phyloP scores from a whole-genome alignment of 1,140 invertebrate genomes.

The Pseudomyrmex pallidus region DNA sequence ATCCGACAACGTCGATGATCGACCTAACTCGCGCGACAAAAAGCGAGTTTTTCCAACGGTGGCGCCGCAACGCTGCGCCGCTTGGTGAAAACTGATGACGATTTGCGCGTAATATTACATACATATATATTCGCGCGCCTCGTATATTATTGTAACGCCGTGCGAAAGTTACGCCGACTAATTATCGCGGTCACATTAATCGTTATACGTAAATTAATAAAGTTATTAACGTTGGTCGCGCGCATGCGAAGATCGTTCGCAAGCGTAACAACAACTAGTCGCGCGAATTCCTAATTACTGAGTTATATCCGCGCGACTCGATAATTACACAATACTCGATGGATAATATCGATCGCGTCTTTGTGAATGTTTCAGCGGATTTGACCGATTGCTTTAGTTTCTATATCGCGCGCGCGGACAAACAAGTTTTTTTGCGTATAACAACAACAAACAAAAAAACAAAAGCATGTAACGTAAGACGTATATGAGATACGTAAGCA shows the following conservation, averaged over 20 bases:
- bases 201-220: constrained; percentile 59
- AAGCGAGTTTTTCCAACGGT: constrained; percentile 49
- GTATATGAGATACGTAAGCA: neutral
- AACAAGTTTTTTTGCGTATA: neutral
- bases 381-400: constrained; percentile 4
- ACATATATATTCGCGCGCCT: neutral
- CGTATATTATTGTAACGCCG: neutral
- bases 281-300: constrained; percentile 50
- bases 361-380: constrained; percentile 37
- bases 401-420: neutral
- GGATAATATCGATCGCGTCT: constrained; percentile 26
- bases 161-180: constrained; percentile 10
- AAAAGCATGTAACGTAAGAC: neutral
- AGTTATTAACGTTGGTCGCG: constrained; percentile 40
- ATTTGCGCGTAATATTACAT: constrained; percentile 46
- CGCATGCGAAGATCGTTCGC: constrained; percentile 29
- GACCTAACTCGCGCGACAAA: constrained; percentile 63
- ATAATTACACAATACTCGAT: constrained; percentile 39
- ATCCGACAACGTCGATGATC: constrained; percentile 69
- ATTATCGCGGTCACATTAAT: constrained; percentile 57
- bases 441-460: neutral
- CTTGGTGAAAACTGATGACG: constrained; percentile 30
- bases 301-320: constrained; percentile 22
- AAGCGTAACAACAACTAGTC: constrained; percentile 25
- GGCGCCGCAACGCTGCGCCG: too few relatives aligned